Evolutionary conservation across 1,140 invertebrate genomes (phyloP).

Genomic region (Lepidurus packardi): DNA sequence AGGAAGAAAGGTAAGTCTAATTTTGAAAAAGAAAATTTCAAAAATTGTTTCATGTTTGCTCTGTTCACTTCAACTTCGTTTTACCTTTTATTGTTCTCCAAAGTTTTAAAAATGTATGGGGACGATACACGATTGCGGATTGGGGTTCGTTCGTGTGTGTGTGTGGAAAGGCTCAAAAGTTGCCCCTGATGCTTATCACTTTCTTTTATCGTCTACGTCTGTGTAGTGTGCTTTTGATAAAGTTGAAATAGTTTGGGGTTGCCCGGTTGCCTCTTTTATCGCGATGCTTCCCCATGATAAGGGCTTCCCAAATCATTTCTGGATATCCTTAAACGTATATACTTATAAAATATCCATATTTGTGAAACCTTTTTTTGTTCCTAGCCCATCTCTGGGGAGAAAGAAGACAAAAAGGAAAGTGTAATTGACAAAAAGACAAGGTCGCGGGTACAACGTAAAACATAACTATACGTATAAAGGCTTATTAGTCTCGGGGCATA

Average conservation of each 20-base stretch:
- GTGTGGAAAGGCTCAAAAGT: slow-evolving; percentile 7
- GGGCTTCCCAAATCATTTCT: background rate
- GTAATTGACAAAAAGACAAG: background rate
- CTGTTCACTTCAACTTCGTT: too few relatives aligned
- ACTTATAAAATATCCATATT: background rate
- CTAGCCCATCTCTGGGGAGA: background rate
- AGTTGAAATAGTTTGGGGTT: too few relatives aligned
- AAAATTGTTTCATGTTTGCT: too few relatives aligned
- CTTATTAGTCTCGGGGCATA: background rate
- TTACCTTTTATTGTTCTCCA: too few relatives aligned
- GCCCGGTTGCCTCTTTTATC: background rate
- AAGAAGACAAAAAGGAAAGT: background rate
- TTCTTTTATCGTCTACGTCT: background rate
- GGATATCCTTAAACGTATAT: background rate
- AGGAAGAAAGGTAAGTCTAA: too few relatives aligned
- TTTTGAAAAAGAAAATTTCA: too few relatives aligned
- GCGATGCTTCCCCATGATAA: background rate
- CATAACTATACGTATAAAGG: background rate
- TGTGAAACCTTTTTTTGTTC: background rate
- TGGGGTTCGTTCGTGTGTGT: slow-evolving; percentile 3
- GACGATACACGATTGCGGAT: background rate
- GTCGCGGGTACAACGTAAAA: background rate
- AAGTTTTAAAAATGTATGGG: too few relatives aligned
- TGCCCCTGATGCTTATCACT: slow-evolving; percentile 11
- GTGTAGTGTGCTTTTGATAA: background rate